Base-by-base conservation (phyloP, 2,888 invertebrate species). In the Harpalus rubripes region DNA sequence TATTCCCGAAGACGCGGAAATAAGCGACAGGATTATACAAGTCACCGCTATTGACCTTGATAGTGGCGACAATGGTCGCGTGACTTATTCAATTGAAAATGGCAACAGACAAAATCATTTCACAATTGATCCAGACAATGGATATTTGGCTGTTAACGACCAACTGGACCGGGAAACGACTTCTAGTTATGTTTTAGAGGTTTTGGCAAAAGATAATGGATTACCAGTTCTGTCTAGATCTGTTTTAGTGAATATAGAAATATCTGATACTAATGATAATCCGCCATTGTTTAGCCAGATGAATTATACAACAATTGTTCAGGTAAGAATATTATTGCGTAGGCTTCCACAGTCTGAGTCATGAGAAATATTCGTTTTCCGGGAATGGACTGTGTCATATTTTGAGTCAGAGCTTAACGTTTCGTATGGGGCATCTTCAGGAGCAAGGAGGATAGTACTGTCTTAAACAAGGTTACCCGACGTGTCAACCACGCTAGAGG, bases 181-280 rank as follows among this genome's bases (percentile, higher is more conserved):
- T 89, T 93, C 95, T 41, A 94, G 93, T 86, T 98, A 98, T 91
- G 93, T 94, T 61, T 91, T 98, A 78, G 96, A 96, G 91, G 93
- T 98, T 81, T 93, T 95, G 87, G 98, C 97, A 2, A 94, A 94
- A 65, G 98, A 98, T 90, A 94, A 94, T 88, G 98, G 98, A 2
- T 88, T 93, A 80, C 97, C 98, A 0, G 93, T 94, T 82, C 92
- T 96, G 22, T 96, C 96, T 74, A 93, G 94, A 86, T 94, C 94
- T 88, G 95, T 95, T 10, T 92, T 94, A 87, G 94, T 98, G 4
- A 95, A 95, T 88, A 93, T 99, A 78, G 96, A 96, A 89, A 94
- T 98, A 85, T 92, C 95, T 0, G 98, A 99, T 91, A 95, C 96
- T 0, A 99, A 99, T 91, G 98, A 99, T 90, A 98, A 98, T 91